Evolutionary conservation across 2,113 vertebrate genomes (phyloP), one percentile per base, ranked within the genome.

Genomic region (Thymallus thymallus): DNA sequence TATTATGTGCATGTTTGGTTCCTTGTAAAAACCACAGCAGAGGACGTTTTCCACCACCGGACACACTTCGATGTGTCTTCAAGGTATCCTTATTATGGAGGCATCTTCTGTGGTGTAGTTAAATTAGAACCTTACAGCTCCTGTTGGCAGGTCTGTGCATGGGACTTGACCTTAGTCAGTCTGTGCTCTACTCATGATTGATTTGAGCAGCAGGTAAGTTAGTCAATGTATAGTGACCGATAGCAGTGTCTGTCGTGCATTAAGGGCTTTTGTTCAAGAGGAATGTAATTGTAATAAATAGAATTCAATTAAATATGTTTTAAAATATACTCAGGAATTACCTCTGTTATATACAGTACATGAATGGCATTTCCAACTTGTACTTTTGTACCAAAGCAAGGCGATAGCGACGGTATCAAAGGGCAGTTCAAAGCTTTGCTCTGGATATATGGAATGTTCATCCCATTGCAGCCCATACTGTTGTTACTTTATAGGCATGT

Each of bases 401-500:
- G 73, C 69, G 68, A 62, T 65, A 69, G 66, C 20, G 48, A 74
- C 76, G 56, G 73, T 48, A 62, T 51, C 5, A 74, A 74, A 63
- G 72, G 24, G 3, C 66, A 80, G 71, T 60, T 75, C 51, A 72
- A 77, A 70, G 70, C 65, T 72, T 81, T 81, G 67, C 63, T 73
- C 72, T 45, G 48, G 78, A 41, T 74, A 64, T 6, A 26, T 64
- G 63, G 60, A 83, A 72, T 77, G 75, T 69, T 83, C 77, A 26
- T 58, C 79, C 69, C 67, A 69, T 60, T 23, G 18, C 6, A 60
- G 56, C 18, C 56, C n/a, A 9, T 60, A 23, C 5, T 7, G 56
- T 60, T 22, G n/a, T 60, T 72, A 85, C 76, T 84, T 83, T 84
- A 86, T 80, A 83, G 63, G 80, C 26, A 82, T 86, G 86, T 87